Percentiles rank a stretch among this genome's conserved stretches.
Conservation (phyloP, 1,140 invertebrate genomes). For the Leguminivora glycinivorella region DNA sequence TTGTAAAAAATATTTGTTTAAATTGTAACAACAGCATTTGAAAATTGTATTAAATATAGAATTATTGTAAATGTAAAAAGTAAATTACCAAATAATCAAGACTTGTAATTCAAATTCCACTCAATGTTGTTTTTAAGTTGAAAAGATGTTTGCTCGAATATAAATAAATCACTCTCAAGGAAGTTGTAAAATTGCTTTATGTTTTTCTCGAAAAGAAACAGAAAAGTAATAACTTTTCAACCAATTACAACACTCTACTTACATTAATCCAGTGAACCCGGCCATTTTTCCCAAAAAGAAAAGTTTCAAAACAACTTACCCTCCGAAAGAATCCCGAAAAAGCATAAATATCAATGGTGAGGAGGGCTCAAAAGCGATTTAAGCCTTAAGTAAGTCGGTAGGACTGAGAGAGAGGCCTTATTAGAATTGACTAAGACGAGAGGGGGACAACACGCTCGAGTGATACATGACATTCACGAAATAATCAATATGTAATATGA, state of each 20-base stretch:
- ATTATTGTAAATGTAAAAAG: neutral
- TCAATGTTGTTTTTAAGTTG: slow-evolving; percentile 45
- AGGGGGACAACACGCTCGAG: slow-evolving; percentile 32
- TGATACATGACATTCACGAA: slow-evolving; percentile 28
- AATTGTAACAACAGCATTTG: too few species aligned
- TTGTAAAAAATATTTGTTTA: too few species aligned
- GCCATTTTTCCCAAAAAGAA: slow-evolving; percentile 53
- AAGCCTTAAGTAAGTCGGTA: slow-evolving; percentile 40
- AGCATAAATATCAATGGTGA: slow-evolving; percentile 66
- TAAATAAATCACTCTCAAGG: slow-evolving; percentile 51
- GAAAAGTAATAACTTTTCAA: slow-evolving; percentile 62
- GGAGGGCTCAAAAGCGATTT: slow-evolving; percentile 51
- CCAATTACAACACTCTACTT: slow-evolving; percentile 67
- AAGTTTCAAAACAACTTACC: slow-evolving; percentile 64
- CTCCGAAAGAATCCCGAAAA: slow-evolving; percentile 56
- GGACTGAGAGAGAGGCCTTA: slow-evolving; percentile 41
- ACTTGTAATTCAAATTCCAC: slow-evolving; percentile 36
- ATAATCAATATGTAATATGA: slow-evolving; percentile 29
- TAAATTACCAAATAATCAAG: slow-evolving; percentile 42
- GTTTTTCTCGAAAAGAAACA: slow-evolving; percentile 60
- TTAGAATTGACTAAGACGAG: slow-evolving; percentile 46
- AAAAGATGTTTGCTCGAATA: slow-evolving; percentile 49
- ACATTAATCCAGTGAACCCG: slow-evolving; percentile 59
- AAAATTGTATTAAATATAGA: neutral
- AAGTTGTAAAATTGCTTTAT: slow-evolving; percentile 61